phyloP scores from a whole-genome alignment of 2,113 vertebrate genomes.

The Equus quagga region DNA sequence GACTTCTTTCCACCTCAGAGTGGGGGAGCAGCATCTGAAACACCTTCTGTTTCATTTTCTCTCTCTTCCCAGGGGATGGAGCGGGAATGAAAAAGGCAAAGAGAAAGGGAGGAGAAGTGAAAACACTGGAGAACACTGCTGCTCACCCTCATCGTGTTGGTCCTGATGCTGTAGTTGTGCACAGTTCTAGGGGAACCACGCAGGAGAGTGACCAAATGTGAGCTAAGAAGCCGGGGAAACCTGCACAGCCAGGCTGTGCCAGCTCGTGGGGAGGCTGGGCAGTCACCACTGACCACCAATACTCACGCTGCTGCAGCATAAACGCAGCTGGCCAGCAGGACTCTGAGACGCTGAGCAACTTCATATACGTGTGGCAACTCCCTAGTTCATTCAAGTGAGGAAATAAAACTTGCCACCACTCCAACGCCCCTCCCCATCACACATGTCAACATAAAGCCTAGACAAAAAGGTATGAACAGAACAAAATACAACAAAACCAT shows the following conservation, averaged over 20 bases:
- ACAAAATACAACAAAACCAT: background rate
- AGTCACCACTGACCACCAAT: background rate
- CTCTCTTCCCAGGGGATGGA: background rate
- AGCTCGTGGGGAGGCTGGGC: rapidly evolving
- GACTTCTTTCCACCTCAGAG: background rate
- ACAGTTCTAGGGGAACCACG: background rate
- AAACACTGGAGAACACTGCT: background rate
- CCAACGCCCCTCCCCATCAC: background rate
- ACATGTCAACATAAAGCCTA: background rate
- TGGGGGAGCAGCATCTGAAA: background rate
- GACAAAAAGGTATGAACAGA: background rate
- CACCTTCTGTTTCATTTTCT: background rate
- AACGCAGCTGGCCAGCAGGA: rapidly evolving
- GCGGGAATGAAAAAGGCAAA: background rate
- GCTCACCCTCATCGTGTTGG: background rate
- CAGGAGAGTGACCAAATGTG: background rate
- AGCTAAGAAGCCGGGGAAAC: background rate
- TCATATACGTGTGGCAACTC: rapidly evolving
- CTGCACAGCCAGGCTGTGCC: background rate
- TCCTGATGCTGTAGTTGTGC: background rate
- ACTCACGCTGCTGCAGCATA: background rate
- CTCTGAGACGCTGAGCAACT: background rate
- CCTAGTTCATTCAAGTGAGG: background rate
- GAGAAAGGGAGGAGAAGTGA: background rate
- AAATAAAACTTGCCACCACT: background rate